These are phyloP conservation scores for Cryptotis parvus DNA, from an alignment of 2,113 vertebrate species.

Conservation along the genomic window DNA sequence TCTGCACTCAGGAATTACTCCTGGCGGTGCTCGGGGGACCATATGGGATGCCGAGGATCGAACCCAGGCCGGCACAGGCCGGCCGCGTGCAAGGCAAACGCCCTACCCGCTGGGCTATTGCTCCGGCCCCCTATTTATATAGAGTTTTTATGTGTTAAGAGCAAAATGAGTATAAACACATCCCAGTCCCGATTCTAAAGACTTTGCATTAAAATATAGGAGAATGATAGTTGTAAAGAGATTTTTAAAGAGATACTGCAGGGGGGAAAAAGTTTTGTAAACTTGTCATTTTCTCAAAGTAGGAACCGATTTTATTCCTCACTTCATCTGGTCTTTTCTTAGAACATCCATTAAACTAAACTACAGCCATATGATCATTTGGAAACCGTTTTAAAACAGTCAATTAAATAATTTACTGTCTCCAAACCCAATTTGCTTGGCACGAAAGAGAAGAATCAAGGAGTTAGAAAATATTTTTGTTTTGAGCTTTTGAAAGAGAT, in stretches of 20 bases:
- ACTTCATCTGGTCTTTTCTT: constrained; percentile 10
- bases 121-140: too few species aligned
- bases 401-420: constrained; percentile 13
- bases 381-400: constrained; percentile 48
- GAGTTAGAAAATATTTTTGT: constrained; percentile 7
- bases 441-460: constrained; percentile 40
- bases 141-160: too few species aligned
- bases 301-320: constrained; percentile 26
- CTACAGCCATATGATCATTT: constrained; percentile 38
- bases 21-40: too few species aligned
- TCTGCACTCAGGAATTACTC: too few species aligned
- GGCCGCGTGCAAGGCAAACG: too few species aligned
- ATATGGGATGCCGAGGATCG: too few species aligned
- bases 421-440: constrained; percentile 30
- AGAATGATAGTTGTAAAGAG: not conserved
- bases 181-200: constrained; percentile 1
- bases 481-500: not conserved
- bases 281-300: constrained; percentile 44
- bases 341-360: constrained; percentile 5
- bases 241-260: not conserved
- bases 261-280: constrained; percentile 5
- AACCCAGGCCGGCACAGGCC: too few species aligned
- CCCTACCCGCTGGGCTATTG: too few species aligned
- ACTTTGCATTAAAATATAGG: constrained; percentile 33
- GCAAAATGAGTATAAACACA: too few species aligned